These are phyloP conservation scores for Cichlasoma orientale DNA, from an alignment of 2,797 vertebrate genomes.

Conservation along the genomic window DNA sequence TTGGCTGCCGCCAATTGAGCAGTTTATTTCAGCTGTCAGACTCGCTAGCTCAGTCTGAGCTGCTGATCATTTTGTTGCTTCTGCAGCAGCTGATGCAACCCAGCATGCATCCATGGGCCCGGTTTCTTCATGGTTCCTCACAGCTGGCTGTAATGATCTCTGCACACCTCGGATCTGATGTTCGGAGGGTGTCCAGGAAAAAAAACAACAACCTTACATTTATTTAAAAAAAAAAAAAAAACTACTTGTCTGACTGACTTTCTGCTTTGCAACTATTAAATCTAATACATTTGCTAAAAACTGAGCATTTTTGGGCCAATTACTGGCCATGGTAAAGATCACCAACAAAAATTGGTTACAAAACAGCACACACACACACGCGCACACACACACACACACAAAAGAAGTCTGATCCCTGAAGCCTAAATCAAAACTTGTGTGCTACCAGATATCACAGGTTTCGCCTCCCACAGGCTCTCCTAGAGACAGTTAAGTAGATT, in stretches of 20 bases:
- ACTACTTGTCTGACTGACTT: neutral
- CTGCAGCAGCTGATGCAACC: constrained; percentile 32
- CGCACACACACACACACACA: neutral
- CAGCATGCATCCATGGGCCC: constrained; percentile 25
- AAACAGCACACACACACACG: neutral
- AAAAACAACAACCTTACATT: neutral
- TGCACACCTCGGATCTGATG: neutral
- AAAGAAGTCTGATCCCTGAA: neutral
- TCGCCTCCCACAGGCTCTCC: constrained; percentile 8
- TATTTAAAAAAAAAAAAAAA: neutral
- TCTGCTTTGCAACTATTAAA: neutral
- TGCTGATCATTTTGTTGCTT: constrained; percentile 45
- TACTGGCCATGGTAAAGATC: neutral
- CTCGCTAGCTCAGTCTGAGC: constrained; percentile 14
- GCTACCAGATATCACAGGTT: neutral
- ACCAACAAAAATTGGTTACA: neutral
- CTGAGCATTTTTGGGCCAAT: neutral
- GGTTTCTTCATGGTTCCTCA: constrained; percentile 9
- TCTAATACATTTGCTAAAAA: neutral
- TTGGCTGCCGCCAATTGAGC: constrained; percentile 22
- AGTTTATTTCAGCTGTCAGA: constrained; percentile 56
- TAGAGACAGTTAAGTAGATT: constrained; percentile 16
- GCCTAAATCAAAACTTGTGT: neutral
- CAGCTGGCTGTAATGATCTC: constrained; percentile 27
- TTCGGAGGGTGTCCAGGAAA: neutral